Conservation (phyloP, 2,113 vertebrate genomes). For the Mus musculus region GRCm39 chr15:30632501-30633000, state of each 20-base stretch:
- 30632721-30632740: neutral
- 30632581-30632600: neutral
- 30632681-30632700: neutral
- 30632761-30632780: neutral
- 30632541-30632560: neutral
- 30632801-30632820: neutral
- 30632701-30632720: neutral
- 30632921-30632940: neutral
- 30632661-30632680: neutral
- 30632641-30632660: neutral
- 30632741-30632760: neutral
- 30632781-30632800: neutral
- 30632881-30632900: neutral
- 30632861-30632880: conserved; percentile 20
- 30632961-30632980: conserved; percentile 39
- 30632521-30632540: neutral
- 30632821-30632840: conserved; percentile 32
- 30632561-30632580: accelerated
- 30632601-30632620: neutral
- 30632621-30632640: neutral
- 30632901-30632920: neutral
- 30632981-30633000: conserved; percentile 43
- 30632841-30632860: conserved; percentile 1
- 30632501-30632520: neutral
- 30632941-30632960: conserved; percentile 45